Evolutionary conservation across 2,797 vertebrate genomes (phyloP).

Genomic region (Emys orbicularis): DNA sequence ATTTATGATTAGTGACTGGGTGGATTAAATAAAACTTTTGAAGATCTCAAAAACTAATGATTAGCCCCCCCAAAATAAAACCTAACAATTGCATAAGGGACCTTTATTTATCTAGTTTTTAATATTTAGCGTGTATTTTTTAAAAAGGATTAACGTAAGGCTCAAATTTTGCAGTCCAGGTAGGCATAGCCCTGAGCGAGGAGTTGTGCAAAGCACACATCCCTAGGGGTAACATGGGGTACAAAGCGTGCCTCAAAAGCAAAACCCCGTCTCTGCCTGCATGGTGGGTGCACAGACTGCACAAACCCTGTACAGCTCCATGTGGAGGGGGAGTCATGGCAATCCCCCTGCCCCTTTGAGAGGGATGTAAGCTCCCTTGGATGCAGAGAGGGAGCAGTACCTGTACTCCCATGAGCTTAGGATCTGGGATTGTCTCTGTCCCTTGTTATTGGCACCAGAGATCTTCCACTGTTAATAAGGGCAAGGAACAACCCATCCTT

Average conservation of each 20-base stretch:
- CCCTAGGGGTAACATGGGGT: not conserved
- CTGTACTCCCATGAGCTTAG: not conserved
- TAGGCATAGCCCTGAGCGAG: not conserved
- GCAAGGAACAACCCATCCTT: not conserved
- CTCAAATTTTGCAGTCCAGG: not conserved
- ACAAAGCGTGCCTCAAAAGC: not conserved
- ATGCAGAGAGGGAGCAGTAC: not conserved
- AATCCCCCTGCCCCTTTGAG: not conserved
- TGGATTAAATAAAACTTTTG: not conserved
- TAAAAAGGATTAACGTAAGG: not conserved
- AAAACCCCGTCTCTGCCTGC: not conserved
- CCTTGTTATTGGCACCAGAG: not conserved
- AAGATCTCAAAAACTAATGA: not conserved
- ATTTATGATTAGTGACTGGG: not conserved
- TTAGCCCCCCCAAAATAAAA: not conserved
- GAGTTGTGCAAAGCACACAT: not conserved
- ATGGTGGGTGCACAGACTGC: not conserved
- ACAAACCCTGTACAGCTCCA: not conserved
- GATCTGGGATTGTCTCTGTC: not conserved
- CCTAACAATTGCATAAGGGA: not conserved
- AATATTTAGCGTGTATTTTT: not conserved
- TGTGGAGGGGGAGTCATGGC: not conserved
- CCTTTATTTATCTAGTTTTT: not conserved
- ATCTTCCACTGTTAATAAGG: not conserved
- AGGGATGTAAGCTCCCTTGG: not conserved